Evolutionary conservation across 2,888 invertebrate species (phyloP), one percentile per base, ranked within the genome.

Genomic region (Sinohyriopsis cumingii): DNA sequence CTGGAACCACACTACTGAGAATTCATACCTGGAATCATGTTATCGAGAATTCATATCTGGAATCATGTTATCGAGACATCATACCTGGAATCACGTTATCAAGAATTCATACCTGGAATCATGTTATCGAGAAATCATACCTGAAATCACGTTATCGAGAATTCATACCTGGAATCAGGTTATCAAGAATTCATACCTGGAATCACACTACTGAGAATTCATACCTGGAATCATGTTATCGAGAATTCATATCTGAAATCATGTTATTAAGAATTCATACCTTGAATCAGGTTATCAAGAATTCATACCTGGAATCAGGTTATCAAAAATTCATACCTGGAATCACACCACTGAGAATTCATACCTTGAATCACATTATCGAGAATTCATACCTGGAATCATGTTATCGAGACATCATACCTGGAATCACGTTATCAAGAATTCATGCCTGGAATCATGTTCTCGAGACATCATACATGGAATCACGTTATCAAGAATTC

Each of bases 381-480:
- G 28, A 28, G 3, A 28, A 28, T 28, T 28, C 28, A 28, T 56
- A 56, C 3, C 5, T 56, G 19, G n/a, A 56, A n/a, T 28, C 28
- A 28, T 5, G 3, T 28, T 28, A 28, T 28, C 91, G 45, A 91
- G 77, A 56, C 18, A 18, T 56, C 67, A 67, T 69, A 83, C 88
- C 88, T 75, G 83, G 85, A 24, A 88, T 80, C 9, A 84, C 79
- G 73, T 91, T 91, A 76, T 91, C 91, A 33, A 91, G 28, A 28
- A 28, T 28, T 28, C 5, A 28, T 28, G 5, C 0, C 28, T 28
- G 28, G 25, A 25, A 25, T 25, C 25, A 25, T 4, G 1, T 25
- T 4, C 1, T 25, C n/a, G n/a, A n/a, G n/a, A n/a, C 18, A 19
- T 18, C 15, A 19, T 18, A 55, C 55, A 19, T 19, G 19, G 3